Evolutionary conservation across 2,113 vertebrate genomes (phyloP).

Genomic region (Fulica atra): DNA sequence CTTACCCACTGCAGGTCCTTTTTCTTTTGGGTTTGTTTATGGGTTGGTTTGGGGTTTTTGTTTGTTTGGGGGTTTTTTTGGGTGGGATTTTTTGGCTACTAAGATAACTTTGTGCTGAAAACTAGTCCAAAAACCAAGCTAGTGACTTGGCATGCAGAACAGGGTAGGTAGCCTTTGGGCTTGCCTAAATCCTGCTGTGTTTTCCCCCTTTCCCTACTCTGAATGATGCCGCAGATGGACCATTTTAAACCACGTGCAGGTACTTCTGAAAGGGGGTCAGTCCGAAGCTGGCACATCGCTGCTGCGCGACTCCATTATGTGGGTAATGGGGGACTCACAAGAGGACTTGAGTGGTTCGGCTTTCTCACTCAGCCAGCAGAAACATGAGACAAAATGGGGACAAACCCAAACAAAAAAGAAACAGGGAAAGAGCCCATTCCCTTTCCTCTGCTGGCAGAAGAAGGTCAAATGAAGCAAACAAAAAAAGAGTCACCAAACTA

Average conservation of each 20-base stretch:
- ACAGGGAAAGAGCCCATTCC: neutral
- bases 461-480: constrained; percentile 54
- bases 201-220: neutral
- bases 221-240: neutral
- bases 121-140: neutral
- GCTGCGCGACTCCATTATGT: neutral
- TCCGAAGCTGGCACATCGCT: neutral
- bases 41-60: too few relatives aligned
- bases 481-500: constrained; percentile 49
- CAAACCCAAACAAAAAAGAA: neutral
- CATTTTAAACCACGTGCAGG: neutral
- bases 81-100: neutral
- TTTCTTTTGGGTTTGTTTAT: neutral
- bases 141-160: neutral
- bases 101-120: neutral
- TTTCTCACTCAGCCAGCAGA: neutral
- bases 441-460: neutral
- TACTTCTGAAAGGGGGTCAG: neutral
- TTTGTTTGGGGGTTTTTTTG: neutral
- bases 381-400: neutral
- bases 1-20: neutral
- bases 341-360: neutral
- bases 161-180: neutral
- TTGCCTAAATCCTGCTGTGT: neutral
- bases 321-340: neutral